These are phyloP conservation scores for Pecten maximus DNA, from an alignment of 2,888 invertebrate genomes.

Conservation along the genomic window DNA sequence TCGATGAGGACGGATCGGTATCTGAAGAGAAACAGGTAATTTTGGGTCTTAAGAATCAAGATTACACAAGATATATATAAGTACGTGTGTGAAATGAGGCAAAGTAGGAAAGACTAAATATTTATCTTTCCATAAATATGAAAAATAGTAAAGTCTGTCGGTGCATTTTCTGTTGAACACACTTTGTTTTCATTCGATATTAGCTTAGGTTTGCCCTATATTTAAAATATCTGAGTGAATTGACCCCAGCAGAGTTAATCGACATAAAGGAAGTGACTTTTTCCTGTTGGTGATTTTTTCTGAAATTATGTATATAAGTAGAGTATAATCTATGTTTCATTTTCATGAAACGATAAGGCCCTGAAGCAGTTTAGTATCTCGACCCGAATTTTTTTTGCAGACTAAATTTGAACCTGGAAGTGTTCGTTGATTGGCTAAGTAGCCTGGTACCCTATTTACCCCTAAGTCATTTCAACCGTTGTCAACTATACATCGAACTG, in stretches of 20 bases:
- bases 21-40: slow-evolving; percentile 21
- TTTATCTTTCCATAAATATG: background rate
- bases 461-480: background rate
- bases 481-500: background rate
- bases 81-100: background rate
- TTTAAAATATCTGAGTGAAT: background rate
- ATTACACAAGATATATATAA: background rate
- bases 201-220: slow-evolving; percentile 13
- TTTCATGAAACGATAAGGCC: background rate
- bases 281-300: background rate
- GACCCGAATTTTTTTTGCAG: background rate
- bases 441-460: background rate
- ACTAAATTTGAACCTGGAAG: slow-evolving; percentile 27
- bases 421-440: slow-evolving; percentile 1
- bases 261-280: background rate
- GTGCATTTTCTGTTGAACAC: background rate
- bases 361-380: background rate
- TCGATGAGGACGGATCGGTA: slow-evolving; percentile 33
- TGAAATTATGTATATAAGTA: background rate
- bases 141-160: background rate
- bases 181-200: slow-evolving; percentile 30
- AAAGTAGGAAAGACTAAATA: background rate
- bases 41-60: background rate
- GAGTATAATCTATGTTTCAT: background rate
- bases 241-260: background rate